Evolutionary conservation across 2,113 vertebrate species (phyloP).

Genomic region (Peromyscus polionotus): DNA sequence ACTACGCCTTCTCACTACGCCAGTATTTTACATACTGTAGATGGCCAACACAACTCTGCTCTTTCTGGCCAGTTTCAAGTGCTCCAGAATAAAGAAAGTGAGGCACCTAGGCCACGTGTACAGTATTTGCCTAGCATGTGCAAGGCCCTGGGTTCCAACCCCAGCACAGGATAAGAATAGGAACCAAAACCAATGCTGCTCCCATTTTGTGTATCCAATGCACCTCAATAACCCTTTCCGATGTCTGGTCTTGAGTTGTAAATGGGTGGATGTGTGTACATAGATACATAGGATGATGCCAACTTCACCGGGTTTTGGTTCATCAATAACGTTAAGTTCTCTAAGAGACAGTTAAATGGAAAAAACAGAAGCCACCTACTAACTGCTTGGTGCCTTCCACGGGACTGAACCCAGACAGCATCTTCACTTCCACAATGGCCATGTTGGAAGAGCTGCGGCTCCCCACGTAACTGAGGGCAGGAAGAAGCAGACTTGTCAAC

Average conservation of each 20-base stretch:
- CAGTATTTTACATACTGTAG: background rate
- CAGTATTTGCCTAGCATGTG: background rate
- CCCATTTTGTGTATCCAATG: background rate
- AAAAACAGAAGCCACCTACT: slow-evolving; percentile 78
- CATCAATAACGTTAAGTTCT: background rate
- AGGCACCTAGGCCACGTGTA: background rate
- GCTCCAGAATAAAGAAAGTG: background rate
- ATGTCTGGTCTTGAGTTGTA: background rate
- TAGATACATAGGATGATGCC: too few species aligned
- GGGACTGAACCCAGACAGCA: slow-evolving; percentile 83
- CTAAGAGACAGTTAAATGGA: background rate
- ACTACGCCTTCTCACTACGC: too few species aligned
- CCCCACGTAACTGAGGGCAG: slow-evolving; percentile 81
- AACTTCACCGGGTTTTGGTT: background rate
- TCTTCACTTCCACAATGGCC: slow-evolving; percentile 85
- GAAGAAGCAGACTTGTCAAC: slow-evolving; percentile 17
- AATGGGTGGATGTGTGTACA: too few species aligned
- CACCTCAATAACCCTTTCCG: background rate
- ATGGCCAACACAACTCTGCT: background rate
- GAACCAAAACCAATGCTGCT: background rate
- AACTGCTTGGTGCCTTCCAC: slow-evolving; percentile 64
- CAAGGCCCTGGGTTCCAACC: background rate
- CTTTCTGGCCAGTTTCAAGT: background rate
- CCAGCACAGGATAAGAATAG: background rate
- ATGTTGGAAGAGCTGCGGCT: slow-evolving; percentile 81